Evolutionary conservation across 2,888 invertebrate genomes (phyloP).

Genomic region (Diaprepes abbreviatus): DNA sequence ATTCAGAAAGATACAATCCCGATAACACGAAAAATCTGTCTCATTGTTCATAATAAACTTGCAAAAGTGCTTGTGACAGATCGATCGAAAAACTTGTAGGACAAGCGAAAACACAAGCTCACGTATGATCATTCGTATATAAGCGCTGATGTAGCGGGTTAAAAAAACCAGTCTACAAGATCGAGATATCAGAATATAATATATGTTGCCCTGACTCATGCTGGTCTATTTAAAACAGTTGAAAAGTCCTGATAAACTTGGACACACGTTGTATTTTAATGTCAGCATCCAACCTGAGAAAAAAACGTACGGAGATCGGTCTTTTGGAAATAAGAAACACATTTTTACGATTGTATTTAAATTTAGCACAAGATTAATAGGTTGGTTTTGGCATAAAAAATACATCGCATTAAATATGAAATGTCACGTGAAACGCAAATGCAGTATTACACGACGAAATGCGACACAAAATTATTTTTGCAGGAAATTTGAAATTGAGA

Average conservation of each 20-base stretch:
- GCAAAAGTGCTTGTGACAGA: constrained; percentile 58
- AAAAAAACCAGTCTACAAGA: constrained; percentile 59
- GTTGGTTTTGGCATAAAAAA: too few species aligned
- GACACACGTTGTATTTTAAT: constrained; percentile 64
- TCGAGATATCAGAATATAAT: constrained; percentile 62
- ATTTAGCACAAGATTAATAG: too few species aligned
- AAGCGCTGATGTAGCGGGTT: constrained; percentile 36
- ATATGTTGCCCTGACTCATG: constrained; percentile 59
- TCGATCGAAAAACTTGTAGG: constrained; percentile 60
- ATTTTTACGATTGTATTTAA: constrained; percentile 22
- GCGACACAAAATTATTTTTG: too few species aligned
- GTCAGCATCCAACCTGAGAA: constrained; percentile 51
- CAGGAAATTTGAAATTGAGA: too few species aligned
- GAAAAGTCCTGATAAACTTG: constrained; percentile 60
- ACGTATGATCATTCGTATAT: constrained; percentile 3
- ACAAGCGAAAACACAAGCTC: constrained; percentile 56
- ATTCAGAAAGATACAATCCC: neutral
- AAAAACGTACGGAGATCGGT: constrained; percentile 3
- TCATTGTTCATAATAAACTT: constrained; percentile 56
- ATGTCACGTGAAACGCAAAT: too few species aligned
- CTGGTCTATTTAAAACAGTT: constrained; percentile 62
- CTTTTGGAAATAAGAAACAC: constrained; percentile 2
- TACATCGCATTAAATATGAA: too few species aligned
- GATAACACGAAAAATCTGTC: constrained; percentile 10
- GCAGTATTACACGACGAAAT: too few species aligned